phyloP scores from a whole-genome alignment of 1,140 invertebrate genomes.

The Macrobrachium nipponense region DNA sequence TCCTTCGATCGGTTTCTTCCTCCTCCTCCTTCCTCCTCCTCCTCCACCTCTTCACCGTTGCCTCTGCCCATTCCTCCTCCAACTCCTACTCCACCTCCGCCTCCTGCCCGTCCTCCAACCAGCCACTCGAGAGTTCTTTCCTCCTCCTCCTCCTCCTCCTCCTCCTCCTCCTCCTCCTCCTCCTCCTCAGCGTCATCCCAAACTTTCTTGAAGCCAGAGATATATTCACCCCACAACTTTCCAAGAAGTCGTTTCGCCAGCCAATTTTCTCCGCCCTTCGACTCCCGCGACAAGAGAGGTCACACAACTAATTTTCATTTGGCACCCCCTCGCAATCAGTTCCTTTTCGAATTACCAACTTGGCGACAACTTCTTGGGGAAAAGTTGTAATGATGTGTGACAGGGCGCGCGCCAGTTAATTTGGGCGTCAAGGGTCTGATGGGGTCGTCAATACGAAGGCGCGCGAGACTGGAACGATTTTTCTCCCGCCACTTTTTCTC shows the following conservation, averaged over 20 bases:
- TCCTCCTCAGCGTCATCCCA: background rate
- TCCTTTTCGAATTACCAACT: slow-evolving; percentile 61
- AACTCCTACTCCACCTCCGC: background rate
- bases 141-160: background rate
- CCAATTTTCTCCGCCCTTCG: slow-evolving; percentile 14
- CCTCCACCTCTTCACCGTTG: too few relatives aligned
- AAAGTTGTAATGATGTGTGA: slow-evolving; percentile 61
- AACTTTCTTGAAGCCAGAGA: slow-evolving; percentile 6
- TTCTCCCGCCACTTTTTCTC: background rate
- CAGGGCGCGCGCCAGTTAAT: slow-evolving; percentile 52
- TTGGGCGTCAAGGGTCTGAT: slow-evolving; percentile 43
- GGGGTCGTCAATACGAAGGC: slow-evolving; percentile 12
- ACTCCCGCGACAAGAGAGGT: slow-evolving; percentile 52
- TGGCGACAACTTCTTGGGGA: slow-evolving; percentile 56
- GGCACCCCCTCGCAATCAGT: slow-evolving; percentile 58
- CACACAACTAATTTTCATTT: slow-evolving; percentile 60
- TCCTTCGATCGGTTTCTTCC: too few relatives aligned
- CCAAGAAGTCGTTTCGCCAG: slow-evolving; percentile 16
- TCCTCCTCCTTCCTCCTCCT: background rate
- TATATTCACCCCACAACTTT: slow-evolving; percentile 8
- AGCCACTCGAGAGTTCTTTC: background rate
- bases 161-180: background rate
- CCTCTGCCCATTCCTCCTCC: background rate
- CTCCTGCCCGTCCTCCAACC: slow-evolving; percentile 1
- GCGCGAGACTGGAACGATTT: background rate